Evolutionary conservation across 2,888 invertebrate genomes (phyloP).

Genomic region (Tachina lurida): DNA sequence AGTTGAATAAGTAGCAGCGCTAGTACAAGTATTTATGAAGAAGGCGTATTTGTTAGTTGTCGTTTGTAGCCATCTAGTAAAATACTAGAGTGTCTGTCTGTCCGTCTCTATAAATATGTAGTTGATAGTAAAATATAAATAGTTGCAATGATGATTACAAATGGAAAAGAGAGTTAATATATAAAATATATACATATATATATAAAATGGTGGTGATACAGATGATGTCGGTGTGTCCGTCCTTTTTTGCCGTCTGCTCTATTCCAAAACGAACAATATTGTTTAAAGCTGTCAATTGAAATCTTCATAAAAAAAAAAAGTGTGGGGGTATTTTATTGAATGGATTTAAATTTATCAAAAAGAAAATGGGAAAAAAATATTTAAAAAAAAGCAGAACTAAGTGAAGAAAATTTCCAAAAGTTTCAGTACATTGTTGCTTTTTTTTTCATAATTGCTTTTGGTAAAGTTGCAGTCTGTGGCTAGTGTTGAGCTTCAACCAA

Average conservation of each 20-base stretch:
- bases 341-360: constrained; percentile 43
- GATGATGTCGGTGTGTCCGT: constrained; percentile 45
- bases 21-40: not conserved
- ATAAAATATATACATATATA: too few relatives aligned
- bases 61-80: constrained; percentile 38
- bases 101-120: constrained; percentile 18
- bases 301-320: constrained; percentile 30
- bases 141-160: constrained; percentile 48
- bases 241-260: constrained; percentile 1
- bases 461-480: not conserved
- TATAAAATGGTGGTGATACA: constrained; percentile 51
- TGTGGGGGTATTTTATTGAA: constrained; percentile 60
- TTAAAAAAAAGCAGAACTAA: not conserved
- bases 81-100: constrained; percentile 29
- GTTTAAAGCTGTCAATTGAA: constrained; percentile 37
- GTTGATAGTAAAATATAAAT: constrained; percentile 20
- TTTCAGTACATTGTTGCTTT: not conserved
- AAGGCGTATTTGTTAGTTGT: constrained; percentile 58
- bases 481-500: not conserved
- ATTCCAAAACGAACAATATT: constrained; percentile 35
- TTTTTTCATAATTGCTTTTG: not conserved
- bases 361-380: not conserved
- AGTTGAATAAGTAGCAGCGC: not conserved
- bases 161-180: constrained; percentile 53
- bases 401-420: constrained; percentile 29